These are phyloP conservation scores for Zelleria hepariella DNA, from an alignment of 2,888 invertebrate species.

Conservation along the genomic window DNA sequence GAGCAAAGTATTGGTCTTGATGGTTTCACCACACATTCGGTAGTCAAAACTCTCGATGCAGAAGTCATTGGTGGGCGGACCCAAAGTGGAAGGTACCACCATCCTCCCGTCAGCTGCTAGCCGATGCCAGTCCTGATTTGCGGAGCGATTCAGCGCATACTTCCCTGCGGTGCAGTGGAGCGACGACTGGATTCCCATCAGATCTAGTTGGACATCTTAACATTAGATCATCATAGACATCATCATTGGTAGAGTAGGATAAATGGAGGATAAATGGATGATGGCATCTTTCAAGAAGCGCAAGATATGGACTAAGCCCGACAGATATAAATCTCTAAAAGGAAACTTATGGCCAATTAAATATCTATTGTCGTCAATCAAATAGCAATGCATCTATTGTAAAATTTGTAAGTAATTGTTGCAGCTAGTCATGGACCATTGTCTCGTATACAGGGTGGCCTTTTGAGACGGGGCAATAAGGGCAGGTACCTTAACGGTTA, in stretches of 20 bases:
- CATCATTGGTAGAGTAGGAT: background rate
- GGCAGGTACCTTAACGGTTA: too few relatives aligned
- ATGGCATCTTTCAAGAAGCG: background rate
- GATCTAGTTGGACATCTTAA: constrained; percentile 25
- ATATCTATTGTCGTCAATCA: background rate
- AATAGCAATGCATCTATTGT: background rate
- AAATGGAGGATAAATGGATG: background rate
- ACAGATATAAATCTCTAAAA: background rate
- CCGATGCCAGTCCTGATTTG: constrained; percentile 29
- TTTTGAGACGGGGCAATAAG: too few relatives aligned
- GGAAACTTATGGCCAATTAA: background rate
- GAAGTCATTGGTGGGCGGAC: constrained; percentile 31
- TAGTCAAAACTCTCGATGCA: constrained; percentile 58
- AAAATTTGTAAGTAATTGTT: too few relatives aligned
- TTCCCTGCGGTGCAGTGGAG: constrained; percentile 35
- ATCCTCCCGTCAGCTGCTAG: constrained; percentile 30
- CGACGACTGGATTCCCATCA: constrained; percentile 37
- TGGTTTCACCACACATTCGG: constrained; percentile 30
- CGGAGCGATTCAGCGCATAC: constrained; percentile 36
- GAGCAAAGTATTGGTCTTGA: constrained; percentile 36
- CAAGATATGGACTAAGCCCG: background rate
- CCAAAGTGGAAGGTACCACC: constrained; percentile 25
- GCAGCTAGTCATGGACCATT: too few relatives aligned
- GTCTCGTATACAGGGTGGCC: too few relatives aligned
- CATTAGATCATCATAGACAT: background rate